Base-by-base conservation (phyloP, 2,113 vertebrate genomes). In the Thamnaconus septentrionalis region DNA sequence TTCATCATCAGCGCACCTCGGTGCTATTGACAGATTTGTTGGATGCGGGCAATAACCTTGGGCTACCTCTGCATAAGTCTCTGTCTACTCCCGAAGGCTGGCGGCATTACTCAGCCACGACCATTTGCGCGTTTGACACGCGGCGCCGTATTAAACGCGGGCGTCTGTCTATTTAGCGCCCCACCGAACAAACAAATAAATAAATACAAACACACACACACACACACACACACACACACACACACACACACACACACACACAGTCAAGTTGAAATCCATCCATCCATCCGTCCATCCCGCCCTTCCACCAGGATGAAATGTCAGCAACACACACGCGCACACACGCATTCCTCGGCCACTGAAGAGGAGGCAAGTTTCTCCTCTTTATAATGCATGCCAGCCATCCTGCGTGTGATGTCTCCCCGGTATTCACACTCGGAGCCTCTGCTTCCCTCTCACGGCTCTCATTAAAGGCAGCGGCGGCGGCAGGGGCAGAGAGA, bases 401-500 rank as follows among this genome's bases (percentile, higher is more conserved):
- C 65, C 61, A 72, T 67, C 65, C 71, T 64, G 61, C 6, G 8
- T 80, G 69, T 59, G 80, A 75, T 76, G 69, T 84, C 75, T 82
- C 69, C 45, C 53, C 53, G 78, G 76, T 56, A 3, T 8, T 8
- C 39, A 59, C 45, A 75, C 66, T 70, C 75, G 81, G 66, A 85
- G 76, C 75, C 65, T 58, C 45, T 76, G 64, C 66, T 81, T 68
- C 49, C 53, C 51, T 65, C 67, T 76, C 65, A 68, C 45, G 43
- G 72, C 71, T 71, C 84, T 80, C 74, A 70, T 85, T 83, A 75
- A 31, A 85, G 73, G 64, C 75, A 50, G 62, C 3, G 43, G 61
- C 3, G 43, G 61, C 49, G 71, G 47, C 71, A 45, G 59, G 12
- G n/a, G 12, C 7, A 52, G 76, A 60, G 65, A 67, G 56, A 71